Evolutionary conservation across 2,888 invertebrate species (phyloP), one percentile per base, ranked within the genome.

Genomic region (Acholoe squamosa): DNA sequence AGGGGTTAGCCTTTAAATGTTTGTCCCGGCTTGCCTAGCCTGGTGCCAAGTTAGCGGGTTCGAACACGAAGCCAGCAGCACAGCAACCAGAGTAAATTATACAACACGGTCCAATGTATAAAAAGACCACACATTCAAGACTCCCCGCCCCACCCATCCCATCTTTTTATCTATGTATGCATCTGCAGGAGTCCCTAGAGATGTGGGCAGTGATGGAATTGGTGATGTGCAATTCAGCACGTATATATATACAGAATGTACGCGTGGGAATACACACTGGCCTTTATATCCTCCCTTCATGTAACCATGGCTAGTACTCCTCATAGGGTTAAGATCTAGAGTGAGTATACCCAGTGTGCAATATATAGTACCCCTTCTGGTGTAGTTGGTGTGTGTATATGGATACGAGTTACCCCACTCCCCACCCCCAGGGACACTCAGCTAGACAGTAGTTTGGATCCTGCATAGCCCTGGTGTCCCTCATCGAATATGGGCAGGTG

Each of bases 1-100:
- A 43, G 16, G 10, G 51, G 22, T 1, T 43, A 14, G 51, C 51
- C 51, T 84, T 84, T 51, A 34, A 84, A 51, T 34, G 84, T 84
- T 84, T 52, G n/a, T 84, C 52, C 86, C 54, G 19, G 16, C 43
- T 5, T 86, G 86, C 52, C 28, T 54, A 16, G 86, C 52, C 3
- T 12, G 25, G 22, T 86, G 86, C 86, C 54, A 86, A 86, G 86
- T 54, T 54, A 86, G 28, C 31, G 31, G 5, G 86, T 86, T 86
- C 86, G 52, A 86, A 52, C 54, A 56, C 86, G 28, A 22, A 5
- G 0, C 19, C 7, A 22, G n/a, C 54, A 22, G 25, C 54, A 31
- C 33, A 52, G 54, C 25, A 86, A 86, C 31, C 54, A 19, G 56
- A 52, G 52, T 86, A 28, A 56, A 86, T 86, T 86, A 86, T 56